Evolutionary conservation across 2,888 invertebrate genomes (phyloP), one percentile per base, ranked within the genome.

Genomic region (Catocala fraxini): DNA sequence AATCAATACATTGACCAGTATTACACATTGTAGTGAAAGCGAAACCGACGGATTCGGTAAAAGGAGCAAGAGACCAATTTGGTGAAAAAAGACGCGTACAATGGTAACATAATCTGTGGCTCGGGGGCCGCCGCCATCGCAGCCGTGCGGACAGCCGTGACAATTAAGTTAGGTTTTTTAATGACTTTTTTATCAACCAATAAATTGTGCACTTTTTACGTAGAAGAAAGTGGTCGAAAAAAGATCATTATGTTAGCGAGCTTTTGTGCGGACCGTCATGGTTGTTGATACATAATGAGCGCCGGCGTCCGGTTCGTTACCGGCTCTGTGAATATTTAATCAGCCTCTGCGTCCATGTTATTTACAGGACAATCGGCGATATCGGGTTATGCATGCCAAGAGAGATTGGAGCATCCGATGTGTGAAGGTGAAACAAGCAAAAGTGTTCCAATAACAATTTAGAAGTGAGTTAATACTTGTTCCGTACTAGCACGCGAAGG

Each of bases 161-260:
- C 90, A 92, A 92, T 93, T 87, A 85, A 91, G 86, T 92, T 92
- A 90, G 64, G 85, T 91, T 91, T 91, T 91, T 87, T 80, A 74
- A 68, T 74, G 57, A 75, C 71, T 84, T 77, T 84, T 83, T 83
- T 63, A 61, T 64, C 54, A 25, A 56, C 63, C 65, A 68, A 71
- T 72, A 77, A 82, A 76, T 80, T 79, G 75, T 75, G 71, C 62
- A 70, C 72, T 83, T 80, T 80, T 83, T 83, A 75, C 68, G 61
- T 56, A 59, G 85, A 92, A 86, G 92, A 92, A 93, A 92, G 92
- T 92, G 80, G 68, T 85, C 71, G 80, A 87, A 89, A 86, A 87
- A 86, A 81, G 83, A 82, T 86, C 81, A 85, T 89, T 87, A 86
- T 82, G 81, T 83, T 84, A 80, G 72, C 73, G 56, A 78, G 82